Evolutionary conservation across 2,888 invertebrate species (phyloP), one percentile per base, ranked within the genome.

Genomic region (Charanyca ferruginea): DNA sequence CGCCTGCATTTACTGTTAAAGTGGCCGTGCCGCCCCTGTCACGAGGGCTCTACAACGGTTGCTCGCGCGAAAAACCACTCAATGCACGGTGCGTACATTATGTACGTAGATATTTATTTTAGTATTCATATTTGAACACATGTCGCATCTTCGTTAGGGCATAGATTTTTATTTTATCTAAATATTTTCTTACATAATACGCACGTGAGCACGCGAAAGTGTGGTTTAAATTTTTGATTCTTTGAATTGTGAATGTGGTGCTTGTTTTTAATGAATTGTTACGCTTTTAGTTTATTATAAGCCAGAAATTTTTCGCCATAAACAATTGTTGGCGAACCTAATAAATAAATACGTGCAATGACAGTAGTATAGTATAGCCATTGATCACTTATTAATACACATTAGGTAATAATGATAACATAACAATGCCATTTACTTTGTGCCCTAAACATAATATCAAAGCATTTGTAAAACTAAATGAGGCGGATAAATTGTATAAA

Each of bases 1-100:
- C 81, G 83, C 80, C 86, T 77, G 85, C 83, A 86, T 86, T 87
- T 84, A 81, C 74, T 72, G 84, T 75, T 73, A 83, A 87, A 90
- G 89, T 88, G 87, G 83, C 83, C 78, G 79, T 75, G 82, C 79
- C 73, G 44, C 66, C 77, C 75, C 75, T 73, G 77, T 80, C 65
- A 66, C 75, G 73, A 82, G 83, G 80, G 81, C 85, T 74, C 80
- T 80, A 78, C 71, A 80, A 47, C 65, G 54, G 70, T 73, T 75
- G 69, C 73, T 78, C 77, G 73, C 62, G 76, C 71, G 78, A 83
- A 85, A 69, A 75, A 75, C 73, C 75, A 75, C 79, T 81, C 73
- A 68, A 77, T 81, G 60, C 74, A 60, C 62, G 64, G 55, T 73
- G 45, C 58, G 44, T 65, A 38, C n/a, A 53, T 51, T 62, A 58